Evolutionary conservation across 2,888 invertebrate species (phyloP).

Genomic region (Euphydryas editha): DNA sequence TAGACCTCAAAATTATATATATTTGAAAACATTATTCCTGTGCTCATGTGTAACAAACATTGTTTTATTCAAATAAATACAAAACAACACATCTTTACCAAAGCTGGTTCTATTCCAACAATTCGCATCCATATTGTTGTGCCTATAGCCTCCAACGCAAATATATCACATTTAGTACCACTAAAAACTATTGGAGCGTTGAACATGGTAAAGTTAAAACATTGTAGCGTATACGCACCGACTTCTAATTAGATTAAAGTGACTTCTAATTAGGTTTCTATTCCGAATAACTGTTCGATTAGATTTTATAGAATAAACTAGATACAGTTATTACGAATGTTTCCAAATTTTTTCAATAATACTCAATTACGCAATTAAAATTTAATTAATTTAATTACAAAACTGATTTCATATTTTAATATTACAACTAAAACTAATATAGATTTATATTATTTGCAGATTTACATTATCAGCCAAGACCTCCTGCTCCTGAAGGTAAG

Average conservation of each 20-base stretch:
- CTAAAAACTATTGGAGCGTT: constrained; percentile 37
- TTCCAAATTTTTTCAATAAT: not conserved
- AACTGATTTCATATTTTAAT: no score
- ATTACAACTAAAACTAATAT: no score
- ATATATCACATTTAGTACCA: constrained; percentile 34
- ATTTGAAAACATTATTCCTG: no score
- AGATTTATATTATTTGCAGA: constrained; percentile 72
- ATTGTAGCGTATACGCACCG: constrained; percentile 43
- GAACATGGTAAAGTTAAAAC: constrained; percentile 42
- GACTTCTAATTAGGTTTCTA: no score
- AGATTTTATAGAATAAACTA: constrained; percentile 44
- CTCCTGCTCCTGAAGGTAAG: constrained; percentile 86
- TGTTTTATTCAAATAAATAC: not conserved
- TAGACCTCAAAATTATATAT: no score
- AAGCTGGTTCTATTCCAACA: constrained; percentile 44
- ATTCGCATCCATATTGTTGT: constrained; percentile 18
- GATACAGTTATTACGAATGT: not conserved
- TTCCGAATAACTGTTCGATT: constrained; percentile 47
- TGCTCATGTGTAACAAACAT: not conserved
- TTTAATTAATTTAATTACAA: no score
- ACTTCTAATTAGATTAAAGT: constrained; percentile 51
- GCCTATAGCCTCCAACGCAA: constrained; percentile 14
- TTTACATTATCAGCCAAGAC: constrained; percentile 86
- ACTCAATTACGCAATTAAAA: no score
- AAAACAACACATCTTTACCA: not conserved